These are phyloP conservation scores for Spisula subtruncata DNA, from an alignment of 2,888 invertebrate species.

Conservation along the genomic window DNA sequence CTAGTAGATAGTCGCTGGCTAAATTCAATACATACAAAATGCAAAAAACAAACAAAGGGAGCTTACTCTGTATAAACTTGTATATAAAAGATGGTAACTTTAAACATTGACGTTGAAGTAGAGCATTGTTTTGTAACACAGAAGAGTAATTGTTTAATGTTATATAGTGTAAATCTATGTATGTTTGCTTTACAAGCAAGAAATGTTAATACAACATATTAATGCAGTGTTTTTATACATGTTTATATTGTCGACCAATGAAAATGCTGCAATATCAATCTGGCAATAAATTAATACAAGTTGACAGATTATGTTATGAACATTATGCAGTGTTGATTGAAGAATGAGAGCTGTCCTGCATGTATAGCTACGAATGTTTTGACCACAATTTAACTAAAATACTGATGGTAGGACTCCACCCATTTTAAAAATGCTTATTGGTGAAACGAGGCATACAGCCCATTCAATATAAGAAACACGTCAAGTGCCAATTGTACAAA, in stretches of 20 bases:
- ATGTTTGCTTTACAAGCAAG: background rate
- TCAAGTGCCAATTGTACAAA: too few species aligned
- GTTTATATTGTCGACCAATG: background rate
- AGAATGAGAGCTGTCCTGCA: too few species aligned
- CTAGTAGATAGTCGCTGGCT: conserved; percentile 43
- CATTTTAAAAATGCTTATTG: too few species aligned
- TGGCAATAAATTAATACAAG: background rate
- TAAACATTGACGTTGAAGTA: conserved; percentile 12
- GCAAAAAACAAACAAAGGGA: conserved; percentile 53
- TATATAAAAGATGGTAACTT: conserved; percentile 23
- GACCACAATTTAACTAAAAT: too few species aligned
- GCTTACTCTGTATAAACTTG: conserved; percentile 29
- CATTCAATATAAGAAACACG: too few species aligned
- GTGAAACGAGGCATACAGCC: too few species aligned
- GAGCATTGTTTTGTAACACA: background rate
- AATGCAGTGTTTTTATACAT: background rate
- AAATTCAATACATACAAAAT: conserved; percentile 54
- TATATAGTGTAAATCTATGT: background rate
- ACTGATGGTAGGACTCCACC: too few species aligned
- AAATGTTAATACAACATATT: conserved; percentile 12
- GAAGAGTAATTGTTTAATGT: background rate
- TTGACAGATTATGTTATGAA: background rate
- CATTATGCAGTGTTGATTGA: background rate
- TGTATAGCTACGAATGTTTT: too few species aligned
- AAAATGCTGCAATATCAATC: background rate